A percentile compares a stretch with the other conserved stretches of the same genome.
These are phyloP conservation scores for Leptodactylus fuscus DNA, from an alignment of 2,113 vertebrate species.

Conservation along the genomic window DNA sequence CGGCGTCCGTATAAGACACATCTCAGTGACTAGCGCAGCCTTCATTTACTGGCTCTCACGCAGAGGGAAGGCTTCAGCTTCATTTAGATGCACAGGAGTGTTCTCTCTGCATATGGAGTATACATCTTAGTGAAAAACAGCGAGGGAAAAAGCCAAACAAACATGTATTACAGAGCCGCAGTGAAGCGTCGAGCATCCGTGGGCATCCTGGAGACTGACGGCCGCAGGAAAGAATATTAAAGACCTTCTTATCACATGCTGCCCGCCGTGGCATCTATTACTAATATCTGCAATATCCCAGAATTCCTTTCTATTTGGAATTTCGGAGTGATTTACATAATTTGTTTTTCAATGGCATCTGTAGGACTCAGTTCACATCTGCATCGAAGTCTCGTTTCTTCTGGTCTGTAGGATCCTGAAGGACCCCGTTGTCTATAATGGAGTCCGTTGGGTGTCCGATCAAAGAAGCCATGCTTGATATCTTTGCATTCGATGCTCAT, in stretches of 20 bases:
- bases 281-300: background rate
- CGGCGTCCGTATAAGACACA: background rate
- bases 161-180: slow-evolving; percentile 5
- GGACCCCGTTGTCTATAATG: too few species aligned
- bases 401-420: too few species aligned
- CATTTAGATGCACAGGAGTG: slow-evolving; percentile 37
- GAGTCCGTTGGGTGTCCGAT: too few species aligned
- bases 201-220: background rate
- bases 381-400: too few species aligned
- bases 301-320: background rate
- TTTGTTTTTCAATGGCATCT: background rate
- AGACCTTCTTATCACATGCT: too few species aligned
- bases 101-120: slow-evolving; percentile 12
- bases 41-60: slow-evolving; percentile 22
- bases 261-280: background rate
- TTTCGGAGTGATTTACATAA: background rate
- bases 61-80: slow-evolving; percentile 4
- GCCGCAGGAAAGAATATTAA: too few species aligned
- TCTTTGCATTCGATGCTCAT: too few species aligned
- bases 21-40: background rate
- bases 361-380: too few species aligned
- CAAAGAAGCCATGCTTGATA: too few species aligned
- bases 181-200: background rate
- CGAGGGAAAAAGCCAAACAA: slow-evolving; percentile 6
- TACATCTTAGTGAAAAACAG: slow-evolving; percentile 16